A percentile compares a stretch with the other conserved stretches of the same genome.
Conservation (phyloP, 1,140 invertebrate genomes). For the Parasteatoda tepidariorum region DNA sequence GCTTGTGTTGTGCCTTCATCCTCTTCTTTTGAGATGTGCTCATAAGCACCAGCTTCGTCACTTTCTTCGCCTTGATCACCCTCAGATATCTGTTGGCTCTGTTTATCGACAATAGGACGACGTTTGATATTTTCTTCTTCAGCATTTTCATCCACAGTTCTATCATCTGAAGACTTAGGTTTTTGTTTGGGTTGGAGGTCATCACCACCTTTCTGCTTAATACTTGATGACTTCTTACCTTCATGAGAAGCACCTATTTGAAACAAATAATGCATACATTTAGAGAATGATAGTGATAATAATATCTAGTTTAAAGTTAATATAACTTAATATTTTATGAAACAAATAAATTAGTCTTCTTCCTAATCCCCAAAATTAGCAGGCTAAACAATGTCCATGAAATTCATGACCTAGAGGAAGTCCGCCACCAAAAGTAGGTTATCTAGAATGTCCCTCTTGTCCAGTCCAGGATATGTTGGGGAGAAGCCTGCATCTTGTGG, state of each 20-base stretch:
- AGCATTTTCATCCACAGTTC: conserved; percentile 69
- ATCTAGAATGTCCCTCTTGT: too few relatives aligned
- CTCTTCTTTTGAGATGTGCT: conserved; percentile 86
- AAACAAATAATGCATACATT: background rate
- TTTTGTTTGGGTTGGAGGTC: conserved; percentile 1
- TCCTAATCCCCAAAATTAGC: too few relatives aligned
- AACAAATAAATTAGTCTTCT: background rate
- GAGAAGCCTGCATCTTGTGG: too few relatives aligned
- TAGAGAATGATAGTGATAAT: too few relatives aligned
- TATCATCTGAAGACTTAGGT: conserved; percentile 66
- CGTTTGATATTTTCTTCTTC: conserved; percentile 66
- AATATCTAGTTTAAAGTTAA: too few relatives aligned
- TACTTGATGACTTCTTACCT: background rate
- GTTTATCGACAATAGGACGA: conserved; percentile 65
- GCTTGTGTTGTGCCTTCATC: conserved; percentile 72
- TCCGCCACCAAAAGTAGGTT: background rate
- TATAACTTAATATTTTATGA: background rate
- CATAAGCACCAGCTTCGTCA: conserved; percentile 76
- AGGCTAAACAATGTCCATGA: background rate
- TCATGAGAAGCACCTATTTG: conserved; percentile 31
- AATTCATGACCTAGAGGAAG: background rate
- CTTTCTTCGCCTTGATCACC: conserved; percentile 3
- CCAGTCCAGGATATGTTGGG: too few relatives aligned
- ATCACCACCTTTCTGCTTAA: background rate
- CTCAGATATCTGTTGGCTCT: conserved; percentile 68